A percentile compares a stretch with the other conserved stretches of the same genome.
Evolutionary conservation across 2,888 invertebrate genomes (phyloP).

Genomic region (Cerceris ruficornis): DNA sequence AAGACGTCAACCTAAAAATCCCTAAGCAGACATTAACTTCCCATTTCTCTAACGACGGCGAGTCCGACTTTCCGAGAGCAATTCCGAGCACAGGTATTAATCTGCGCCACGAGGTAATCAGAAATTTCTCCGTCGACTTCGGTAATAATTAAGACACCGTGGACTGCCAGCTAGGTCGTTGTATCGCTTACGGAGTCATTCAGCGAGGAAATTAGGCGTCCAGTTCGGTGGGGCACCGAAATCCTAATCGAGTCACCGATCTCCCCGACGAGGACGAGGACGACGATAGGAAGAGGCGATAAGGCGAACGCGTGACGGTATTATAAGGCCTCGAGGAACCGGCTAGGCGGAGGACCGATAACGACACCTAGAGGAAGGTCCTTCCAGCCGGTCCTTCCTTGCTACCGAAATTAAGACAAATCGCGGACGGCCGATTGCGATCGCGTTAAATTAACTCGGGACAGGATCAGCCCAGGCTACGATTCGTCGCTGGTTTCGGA

Average conservation of each 20-base stretch:
- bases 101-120: background rate
- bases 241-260: constrained; percentile 46
- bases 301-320: constrained; percentile 60
- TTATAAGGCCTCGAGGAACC: constrained; percentile 36
- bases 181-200: constrained; percentile 41
- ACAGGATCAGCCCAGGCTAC: constrained; percentile 38
- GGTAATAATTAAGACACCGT: constrained; percentile 47
- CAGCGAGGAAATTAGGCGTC: constrained; percentile 48
- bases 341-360: constrained; percentile 39
- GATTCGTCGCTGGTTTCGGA: constrained; percentile 35
- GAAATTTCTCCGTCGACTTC: background rate
- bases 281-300: constrained; percentile 48
- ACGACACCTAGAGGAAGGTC: constrained; percentile 30
- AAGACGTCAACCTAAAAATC: background rate
- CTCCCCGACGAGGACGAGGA: constrained; percentile 27
- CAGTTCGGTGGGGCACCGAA: constrained; percentile 36
- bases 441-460: constrained; percentile 74
- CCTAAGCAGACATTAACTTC: background rate
- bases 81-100: background rate
- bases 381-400: constrained; percentile 16
- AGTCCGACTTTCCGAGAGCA: background rate
- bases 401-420: constrained; percentile 77
- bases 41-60: background rate
- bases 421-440: constrained; percentile 73
- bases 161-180: constrained; percentile 20